phyloP scores from a whole-genome alignment of 2,888 invertebrate genomes.

The Nasonovia ribisnigri region DNA sequence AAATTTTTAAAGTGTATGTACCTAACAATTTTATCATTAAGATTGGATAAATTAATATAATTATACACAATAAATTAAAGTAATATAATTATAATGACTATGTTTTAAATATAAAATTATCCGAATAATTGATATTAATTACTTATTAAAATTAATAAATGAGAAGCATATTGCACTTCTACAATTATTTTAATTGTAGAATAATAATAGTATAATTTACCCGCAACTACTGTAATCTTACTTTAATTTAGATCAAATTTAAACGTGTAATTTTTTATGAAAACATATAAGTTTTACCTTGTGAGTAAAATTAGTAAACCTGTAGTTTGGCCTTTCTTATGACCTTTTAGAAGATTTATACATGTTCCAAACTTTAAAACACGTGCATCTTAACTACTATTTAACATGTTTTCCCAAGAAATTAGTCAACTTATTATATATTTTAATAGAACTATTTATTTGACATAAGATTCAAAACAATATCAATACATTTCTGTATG shows the following conservation, averaged over 20 bases:
- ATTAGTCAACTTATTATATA: not conserved
- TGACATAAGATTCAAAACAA: no score
- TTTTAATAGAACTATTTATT: conserved; percentile 5
- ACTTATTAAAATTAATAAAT: not conserved
- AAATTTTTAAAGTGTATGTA: not conserved
- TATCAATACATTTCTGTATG: no score
- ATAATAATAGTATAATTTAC: not conserved
- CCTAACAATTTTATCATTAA: not conserved
- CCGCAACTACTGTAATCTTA: not conserved
- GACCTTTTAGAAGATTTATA: not conserved
- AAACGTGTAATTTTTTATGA: not conserved
- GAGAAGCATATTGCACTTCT: not conserved
- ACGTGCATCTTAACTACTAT: not conserved
- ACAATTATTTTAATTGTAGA: not conserved
- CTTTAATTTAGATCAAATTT: not conserved
- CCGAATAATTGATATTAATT: not conserved
- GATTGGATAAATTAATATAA: not conserved
- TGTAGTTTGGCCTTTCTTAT: not conserved
- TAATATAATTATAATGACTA: not conserved
- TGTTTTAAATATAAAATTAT: not conserved
- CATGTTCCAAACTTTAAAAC: not conserved
- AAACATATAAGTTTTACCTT: not conserved
- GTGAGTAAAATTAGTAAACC: not conserved
- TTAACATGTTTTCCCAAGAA: not conserved
- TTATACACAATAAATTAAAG: not conserved